Conservation (phyloP, 1,140 invertebrate species). For the Conus betulinus region DNA sequence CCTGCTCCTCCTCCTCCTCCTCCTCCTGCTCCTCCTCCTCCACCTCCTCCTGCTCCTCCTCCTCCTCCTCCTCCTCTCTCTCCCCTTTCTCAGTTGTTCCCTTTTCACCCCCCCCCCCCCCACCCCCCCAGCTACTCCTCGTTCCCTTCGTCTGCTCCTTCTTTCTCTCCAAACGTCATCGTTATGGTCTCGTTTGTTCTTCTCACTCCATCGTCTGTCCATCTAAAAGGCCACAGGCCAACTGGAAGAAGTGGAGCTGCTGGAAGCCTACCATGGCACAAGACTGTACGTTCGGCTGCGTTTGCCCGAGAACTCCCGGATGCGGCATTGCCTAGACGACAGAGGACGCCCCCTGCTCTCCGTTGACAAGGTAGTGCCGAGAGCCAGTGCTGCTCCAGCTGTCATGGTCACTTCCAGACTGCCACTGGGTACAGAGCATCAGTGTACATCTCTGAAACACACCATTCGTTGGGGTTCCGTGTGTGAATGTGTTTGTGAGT, state of each 20-base stretch:
- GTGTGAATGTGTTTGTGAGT: background rate
- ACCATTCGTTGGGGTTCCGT: background rate
- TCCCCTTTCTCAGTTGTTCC: background rate
- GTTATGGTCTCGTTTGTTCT: background rate
- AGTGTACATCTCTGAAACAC: background rate
- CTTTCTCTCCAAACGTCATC: background rate
- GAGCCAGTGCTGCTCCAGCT: background rate
- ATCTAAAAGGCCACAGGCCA: background rate
- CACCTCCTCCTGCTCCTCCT: no score
- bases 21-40: no score
- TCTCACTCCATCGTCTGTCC: background rate
- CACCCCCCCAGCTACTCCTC: no score
- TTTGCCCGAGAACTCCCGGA: background rate
- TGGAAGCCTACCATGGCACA: background rate
- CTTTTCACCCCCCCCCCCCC: no score
- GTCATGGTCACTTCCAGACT: background rate
- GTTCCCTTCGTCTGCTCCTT: background rate
- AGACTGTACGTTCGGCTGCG: background rate
- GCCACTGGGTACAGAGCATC: background rate
- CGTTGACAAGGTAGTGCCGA: background rate
- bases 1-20: no score
- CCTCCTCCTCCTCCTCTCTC: background rate
- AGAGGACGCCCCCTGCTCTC: background rate
- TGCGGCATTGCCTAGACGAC: background rate
- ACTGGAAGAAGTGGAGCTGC: background rate